Percentiles rank a stretch among this genome's conserved stretches.
Conservation (phyloP, 2,113 vertebrate species). For the Nerophis ophidion region DNA sequence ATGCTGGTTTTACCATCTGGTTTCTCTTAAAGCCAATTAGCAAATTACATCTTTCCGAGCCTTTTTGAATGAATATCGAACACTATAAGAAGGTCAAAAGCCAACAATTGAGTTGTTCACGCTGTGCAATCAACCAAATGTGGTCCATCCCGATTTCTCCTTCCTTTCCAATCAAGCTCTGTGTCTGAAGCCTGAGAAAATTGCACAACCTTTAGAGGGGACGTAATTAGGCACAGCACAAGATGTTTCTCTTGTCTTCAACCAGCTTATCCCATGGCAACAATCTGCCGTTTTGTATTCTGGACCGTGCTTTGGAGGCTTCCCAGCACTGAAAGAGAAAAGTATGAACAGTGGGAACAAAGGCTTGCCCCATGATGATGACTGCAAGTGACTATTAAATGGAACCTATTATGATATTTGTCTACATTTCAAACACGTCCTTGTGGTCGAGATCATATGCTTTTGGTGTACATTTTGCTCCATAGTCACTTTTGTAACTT, state of each 20-base stretch:
- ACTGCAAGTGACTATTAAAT: conserved; percentile 16
- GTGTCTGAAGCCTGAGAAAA: conserved; percentile 45
- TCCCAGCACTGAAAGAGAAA: conserved; percentile 46
- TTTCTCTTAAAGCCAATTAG: background rate
- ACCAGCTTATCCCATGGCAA: conserved; percentile 37
- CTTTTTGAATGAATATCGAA: no score
- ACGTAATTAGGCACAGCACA: conserved; percentile 64
- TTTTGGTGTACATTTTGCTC: no score
- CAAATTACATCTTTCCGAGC: no score
- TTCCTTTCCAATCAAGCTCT: conserved; percentile 27
- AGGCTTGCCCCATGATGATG: conserved; percentile 38
- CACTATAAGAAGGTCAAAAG: no score
- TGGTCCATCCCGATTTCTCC: background rate
- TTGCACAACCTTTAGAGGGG: conserved; percentile 48
- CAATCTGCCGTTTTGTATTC: conserved; percentile 50
- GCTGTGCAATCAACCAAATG: background rate
- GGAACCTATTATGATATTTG: no score
- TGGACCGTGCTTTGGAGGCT: conserved; percentile 52
- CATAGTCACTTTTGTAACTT: no score
- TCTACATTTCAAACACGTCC: no score
- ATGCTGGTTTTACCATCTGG: background rate
- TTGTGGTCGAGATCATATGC: no score
- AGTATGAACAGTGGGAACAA: conserved; percentile 35
- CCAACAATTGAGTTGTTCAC: no score
- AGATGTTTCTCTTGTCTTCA: conserved; percentile 53